A percentile compares a stretch with the other conserved stretches of the same genome.
Evolutionary conservation across 2,113 vertebrate genomes (phyloP).

Genomic region (Nesogale talazaci): DNA sequence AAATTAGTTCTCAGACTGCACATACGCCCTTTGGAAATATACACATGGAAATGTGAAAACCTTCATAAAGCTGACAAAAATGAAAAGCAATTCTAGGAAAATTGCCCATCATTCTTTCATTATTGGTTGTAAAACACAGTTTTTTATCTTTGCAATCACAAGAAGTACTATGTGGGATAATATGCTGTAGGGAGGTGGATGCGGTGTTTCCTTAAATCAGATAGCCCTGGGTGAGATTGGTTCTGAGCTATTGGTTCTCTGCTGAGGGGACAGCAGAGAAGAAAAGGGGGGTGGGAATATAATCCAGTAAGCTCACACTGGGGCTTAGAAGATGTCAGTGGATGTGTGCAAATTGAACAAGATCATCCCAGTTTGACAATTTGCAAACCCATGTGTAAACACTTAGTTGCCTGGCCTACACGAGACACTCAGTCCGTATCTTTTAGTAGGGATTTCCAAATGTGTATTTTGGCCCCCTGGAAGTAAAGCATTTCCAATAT

Average conservation of each 20-base stretch:
- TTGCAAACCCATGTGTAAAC: background rate
- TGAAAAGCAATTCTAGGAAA: conserved; percentile 42
- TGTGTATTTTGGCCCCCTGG: background rate
- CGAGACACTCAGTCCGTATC: background rate
- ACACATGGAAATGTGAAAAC: conserved; percentile 4
- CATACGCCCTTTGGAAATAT: background rate
- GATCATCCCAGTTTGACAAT: background rate
- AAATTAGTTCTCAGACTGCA: background rate
- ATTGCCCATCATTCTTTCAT: background rate
- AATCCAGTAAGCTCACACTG: background rate
- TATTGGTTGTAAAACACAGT: conserved; percentile 10
- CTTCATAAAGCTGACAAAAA: conserved; percentile 53
- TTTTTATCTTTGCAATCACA: conserved; percentile 39
- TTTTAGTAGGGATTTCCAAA: conserved; percentile 29
- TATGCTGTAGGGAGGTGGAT: background rate
- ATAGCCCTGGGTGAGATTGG: background rate
- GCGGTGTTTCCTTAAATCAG: conserved; percentile 32
- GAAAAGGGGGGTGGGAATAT: background rate
- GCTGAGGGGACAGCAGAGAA: background rate
- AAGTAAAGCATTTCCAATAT: conserved; percentile 1
- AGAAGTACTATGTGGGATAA: background rate
- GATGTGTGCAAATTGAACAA: background rate
- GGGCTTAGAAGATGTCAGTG: background rate
- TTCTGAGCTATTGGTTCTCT: background rate
- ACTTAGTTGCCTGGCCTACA: background rate